Evolutionary conservation across 2,797 vertebrate species (phyloP).

Genomic region (Pseudocheirus occidentalis): DNA sequence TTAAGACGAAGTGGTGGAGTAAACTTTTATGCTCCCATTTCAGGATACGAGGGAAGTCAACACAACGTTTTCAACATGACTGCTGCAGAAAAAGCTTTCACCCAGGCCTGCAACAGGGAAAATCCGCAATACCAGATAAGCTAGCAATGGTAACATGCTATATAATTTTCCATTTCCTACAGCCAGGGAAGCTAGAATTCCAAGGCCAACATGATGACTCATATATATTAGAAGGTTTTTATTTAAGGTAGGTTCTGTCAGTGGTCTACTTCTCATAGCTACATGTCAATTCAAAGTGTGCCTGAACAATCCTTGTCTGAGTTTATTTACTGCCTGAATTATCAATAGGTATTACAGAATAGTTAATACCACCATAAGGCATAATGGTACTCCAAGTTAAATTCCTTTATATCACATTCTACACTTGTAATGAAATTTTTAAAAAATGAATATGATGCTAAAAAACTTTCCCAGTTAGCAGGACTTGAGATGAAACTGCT

Average conservation of each 20-base stretch:
- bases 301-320: constrained; percentile 64
- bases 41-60: constrained; percentile 82
- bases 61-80: constrained; percentile 81
- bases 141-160: constrained; percentile 85
- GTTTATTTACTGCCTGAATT: constrained; percentile 38
- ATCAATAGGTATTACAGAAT: constrained; percentile 34
- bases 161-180: constrained; percentile 81
- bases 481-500: constrained; percentile 50
- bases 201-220: constrained; percentile 72
- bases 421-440: constrained; percentile 51
- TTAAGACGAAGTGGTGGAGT: constrained; percentile 87
- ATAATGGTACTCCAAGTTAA: constrained; percentile 19
- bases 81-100: constrained; percentile 84
- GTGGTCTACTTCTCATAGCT: constrained; percentile 51
- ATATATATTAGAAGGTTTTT: constrained; percentile 62
- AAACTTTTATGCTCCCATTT: constrained; percentile 87
- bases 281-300: background rate
- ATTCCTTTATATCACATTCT: constrained; percentile 6
- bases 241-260: constrained; percentile 60
- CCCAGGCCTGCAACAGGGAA: constrained; percentile 88
- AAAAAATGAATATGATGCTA: constrained; percentile 37
- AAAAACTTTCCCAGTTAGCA: constrained; percentile 50
- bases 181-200: constrained; percentile 80
- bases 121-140: constrained; percentile 88
- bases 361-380: constrained; percentile 43